Evolutionary conservation across 2,113 vertebrate species (phyloP), one percentile per base, ranked within the genome.

Genomic region (Columbina picui): DNA sequence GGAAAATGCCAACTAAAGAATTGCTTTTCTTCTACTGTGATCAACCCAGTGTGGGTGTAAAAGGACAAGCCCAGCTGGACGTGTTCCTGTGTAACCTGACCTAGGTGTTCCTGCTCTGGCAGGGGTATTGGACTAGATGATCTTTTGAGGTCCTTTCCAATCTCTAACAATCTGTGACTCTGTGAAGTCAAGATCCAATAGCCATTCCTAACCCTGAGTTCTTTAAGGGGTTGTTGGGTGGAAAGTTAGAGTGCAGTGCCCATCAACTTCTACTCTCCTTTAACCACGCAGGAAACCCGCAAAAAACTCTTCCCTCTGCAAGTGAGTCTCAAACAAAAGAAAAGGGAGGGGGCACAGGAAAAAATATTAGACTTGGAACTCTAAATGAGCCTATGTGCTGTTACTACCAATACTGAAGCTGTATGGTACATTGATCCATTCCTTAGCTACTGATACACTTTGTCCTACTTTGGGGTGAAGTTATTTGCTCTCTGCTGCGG

Each of bases 221-320:
- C 34, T 23, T n/a, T 41, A 36, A 39, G 14, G 14, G 30, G 5
- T 32, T 2, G 1, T 12, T 36, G 49, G 18, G 39, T 43, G 4
- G 2, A 1, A 20, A 14, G 3, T 7, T 21, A 85, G 1, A 2
- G 3, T 8, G 12, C 19, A 30, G 6, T 23, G 52, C 3, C 26
- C 8, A 34, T 13, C 0, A 3, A 22, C 4, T 5, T 45, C 39
- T 50, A 5, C 16, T 55, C 18, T 84, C 20, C 13, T 45, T 55
- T 38, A 32, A 16, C 4, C 16, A 16, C 0, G 1, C 10, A 94
- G 30, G 3, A 92, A 84, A 49, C 9, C 7, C 59, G 7, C 18
- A 59, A 55, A 64, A 64, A 3, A 22, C 1, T 14, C 8, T n/a
- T 73, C 7, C 3, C 7, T 50, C 3, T 7, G 11, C 18, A 84